A percentile compares a stretch with the other conserved stretches of the same genome.
Evolutionary conservation across 2,888 invertebrate species (phyloP).

Genomic region (Lacanobia oleracea): DNA sequence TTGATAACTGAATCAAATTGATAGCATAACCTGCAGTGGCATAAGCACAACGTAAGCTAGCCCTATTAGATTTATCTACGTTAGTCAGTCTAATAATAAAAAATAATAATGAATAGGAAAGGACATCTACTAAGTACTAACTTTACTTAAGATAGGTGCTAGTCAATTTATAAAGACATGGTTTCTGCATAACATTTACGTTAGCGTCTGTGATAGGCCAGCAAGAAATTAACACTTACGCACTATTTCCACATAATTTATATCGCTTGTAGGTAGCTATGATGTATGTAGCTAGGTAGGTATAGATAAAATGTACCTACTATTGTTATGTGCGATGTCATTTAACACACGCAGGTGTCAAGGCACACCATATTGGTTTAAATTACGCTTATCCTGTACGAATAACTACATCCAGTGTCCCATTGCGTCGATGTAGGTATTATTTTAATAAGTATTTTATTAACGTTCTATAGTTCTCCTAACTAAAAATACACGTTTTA

Average conservation of each 20-base stretch:
- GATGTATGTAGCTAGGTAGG: background rate
- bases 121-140: conserved; percentile 1
- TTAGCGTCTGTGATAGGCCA: conserved; percentile 6
- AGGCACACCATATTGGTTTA: conserved; percentile 38
- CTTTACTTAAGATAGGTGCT: no score
- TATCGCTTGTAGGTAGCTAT: background rate
- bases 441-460: conserved; percentile 16
- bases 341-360: conserved; percentile 46
- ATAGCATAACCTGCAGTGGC: no score
- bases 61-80: no score
- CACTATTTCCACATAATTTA: conserved; percentile 34
- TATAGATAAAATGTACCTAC: conserved; percentile 7
- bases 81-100: no score
- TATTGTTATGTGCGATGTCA: conserved; percentile 28
- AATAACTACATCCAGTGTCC: conserved; percentile 12
- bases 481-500: background rate
- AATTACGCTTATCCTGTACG: conserved; percentile 55
- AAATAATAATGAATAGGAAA: conserved; percentile 6
- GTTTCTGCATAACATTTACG: conserved; percentile 6
- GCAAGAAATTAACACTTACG: conserved; percentile 46
- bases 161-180: background rate
- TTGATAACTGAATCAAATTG: background rate
- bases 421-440: background rate
- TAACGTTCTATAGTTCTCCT: background rate
- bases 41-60: no score